phyloP scores from a whole-genome alignment of 2,113 vertebrate genomes.

The Menura novaehollandiae region DNA sequence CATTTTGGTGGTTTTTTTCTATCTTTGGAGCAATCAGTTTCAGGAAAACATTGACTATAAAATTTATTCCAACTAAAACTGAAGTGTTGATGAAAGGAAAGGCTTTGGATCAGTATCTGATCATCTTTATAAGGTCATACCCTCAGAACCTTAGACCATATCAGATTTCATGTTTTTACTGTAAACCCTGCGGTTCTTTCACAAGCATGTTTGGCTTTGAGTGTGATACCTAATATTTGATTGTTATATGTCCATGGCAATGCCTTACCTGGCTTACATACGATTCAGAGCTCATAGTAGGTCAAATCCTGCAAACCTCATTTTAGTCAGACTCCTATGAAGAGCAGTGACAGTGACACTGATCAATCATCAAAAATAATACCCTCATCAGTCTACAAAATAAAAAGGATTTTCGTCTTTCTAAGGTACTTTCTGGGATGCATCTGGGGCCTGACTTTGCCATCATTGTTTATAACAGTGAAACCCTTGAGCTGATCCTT shows the following conservation, averaged over 20 bases:
- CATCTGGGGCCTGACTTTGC: not conserved
- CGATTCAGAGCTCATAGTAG: not conserved
- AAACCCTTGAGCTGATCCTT: not conserved
- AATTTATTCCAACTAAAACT: not conserved
- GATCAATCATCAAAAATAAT: not conserved
- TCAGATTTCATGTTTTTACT: not conserved
- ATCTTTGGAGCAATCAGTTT: not conserved
- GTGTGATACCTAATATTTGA: not conserved
- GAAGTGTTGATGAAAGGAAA: not conserved
- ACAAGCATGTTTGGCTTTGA: not conserved
- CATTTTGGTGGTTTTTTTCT: not conserved
- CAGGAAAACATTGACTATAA: not conserved
- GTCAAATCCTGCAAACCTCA: not conserved
- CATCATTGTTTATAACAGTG: not conserved
- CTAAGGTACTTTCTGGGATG: not conserved
- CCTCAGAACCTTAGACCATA: not conserved
- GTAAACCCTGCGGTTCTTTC: not conserved
- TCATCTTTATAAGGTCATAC: not conserved
- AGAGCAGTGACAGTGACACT: not conserved
- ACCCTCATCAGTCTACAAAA: not conserved
- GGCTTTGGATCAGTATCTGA: not conserved
- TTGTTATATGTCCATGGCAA: not conserved
- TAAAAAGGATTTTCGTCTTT: not conserved
- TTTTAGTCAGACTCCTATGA: not conserved
- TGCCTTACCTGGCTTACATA: not conserved